A percentile compares a stretch with the other conserved stretches of the same genome.
These are phyloP conservation scores for Copidosoma aretas DNA, from an alignment of 2,888 invertebrate species.

Conservation along the genomic window DNA sequence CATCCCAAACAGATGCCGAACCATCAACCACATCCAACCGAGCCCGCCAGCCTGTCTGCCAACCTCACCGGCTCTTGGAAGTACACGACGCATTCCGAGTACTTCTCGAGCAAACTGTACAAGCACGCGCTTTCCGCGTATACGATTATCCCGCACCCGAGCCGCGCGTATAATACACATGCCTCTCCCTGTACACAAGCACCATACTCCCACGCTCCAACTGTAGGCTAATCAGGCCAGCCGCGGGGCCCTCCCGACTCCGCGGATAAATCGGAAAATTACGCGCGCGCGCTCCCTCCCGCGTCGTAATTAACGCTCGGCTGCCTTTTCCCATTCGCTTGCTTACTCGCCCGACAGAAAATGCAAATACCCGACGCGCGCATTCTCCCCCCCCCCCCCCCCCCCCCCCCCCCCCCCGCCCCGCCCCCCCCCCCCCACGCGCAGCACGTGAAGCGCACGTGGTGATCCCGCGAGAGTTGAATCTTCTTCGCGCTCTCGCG, in stretches of 20 bases:
- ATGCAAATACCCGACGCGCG: constrained; percentile 1
- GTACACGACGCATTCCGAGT: no score
- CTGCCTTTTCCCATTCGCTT: no score
- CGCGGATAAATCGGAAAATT: neutral
- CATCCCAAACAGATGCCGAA: no score
- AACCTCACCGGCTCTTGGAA: no score
- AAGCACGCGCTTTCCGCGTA: no score
- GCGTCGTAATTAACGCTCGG: neutral
- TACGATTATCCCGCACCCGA: no score
- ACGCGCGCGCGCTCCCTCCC: neutral
- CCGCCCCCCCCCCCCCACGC: constrained; percentile 26
- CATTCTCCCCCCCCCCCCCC: neutral
- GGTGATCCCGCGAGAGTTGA: constrained; percentile 2
- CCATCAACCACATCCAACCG: no score
- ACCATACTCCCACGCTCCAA: neutral
- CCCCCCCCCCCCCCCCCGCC: neutral
- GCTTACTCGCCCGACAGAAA: neutral
- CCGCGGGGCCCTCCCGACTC: neutral
- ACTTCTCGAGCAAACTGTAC: no score
- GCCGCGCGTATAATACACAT: no score
- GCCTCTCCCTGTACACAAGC: no score
- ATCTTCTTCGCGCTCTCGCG: neutral
- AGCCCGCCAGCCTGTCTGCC: no score
- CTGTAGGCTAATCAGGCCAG: neutral
- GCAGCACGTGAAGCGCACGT: constrained; percentile 30